phyloP scores from a whole-genome alignment of 2,888 invertebrate genomes.

The Choristoneura rosaceana region DNA sequence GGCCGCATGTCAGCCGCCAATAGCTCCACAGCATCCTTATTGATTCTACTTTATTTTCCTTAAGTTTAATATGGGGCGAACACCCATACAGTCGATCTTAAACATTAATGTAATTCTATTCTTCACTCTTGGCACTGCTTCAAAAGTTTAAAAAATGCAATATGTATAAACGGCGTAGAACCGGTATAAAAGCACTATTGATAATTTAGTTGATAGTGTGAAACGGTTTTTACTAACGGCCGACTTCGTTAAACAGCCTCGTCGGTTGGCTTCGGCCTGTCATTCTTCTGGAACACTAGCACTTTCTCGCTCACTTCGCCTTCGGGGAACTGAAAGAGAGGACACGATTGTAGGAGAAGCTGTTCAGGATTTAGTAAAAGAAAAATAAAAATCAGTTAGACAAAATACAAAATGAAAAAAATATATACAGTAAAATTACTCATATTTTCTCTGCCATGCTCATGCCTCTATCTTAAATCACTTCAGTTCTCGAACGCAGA shows the following conservation, averaged over 20 bases:
- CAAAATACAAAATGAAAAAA: no score
- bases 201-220: not conserved
- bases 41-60: slow-evolving; percentile 14
- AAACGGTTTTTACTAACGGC: not conserved
- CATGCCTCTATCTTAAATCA: not conserved
- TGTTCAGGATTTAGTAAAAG: not conserved
- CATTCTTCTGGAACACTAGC: slow-evolving; percentile 67
- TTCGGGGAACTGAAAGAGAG: slow-evolving; percentile 69
- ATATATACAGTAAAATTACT: not conserved
- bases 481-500: not conserved
- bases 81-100: slow-evolving; percentile 47
- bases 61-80: slow-evolving; percentile 45
- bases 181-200: slow-evolving; percentile 26
- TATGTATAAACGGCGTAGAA: slow-evolving; percentile 19
- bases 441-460: not conserved
- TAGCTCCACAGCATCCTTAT: slow-evolving; percentile 13
- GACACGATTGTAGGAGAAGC: not conserved
- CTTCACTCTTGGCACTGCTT: slow-evolving; percentile 34
- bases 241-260: slow-evolving; percentile 55
- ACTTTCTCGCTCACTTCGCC: slow-evolving; percentile 75
- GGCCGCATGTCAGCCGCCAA: not conserved
- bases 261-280: slow-evolving; percentile 52
- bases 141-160: slow-evolving; percentile 29
- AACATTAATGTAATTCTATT: slow-evolving; percentile 29
- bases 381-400: no score